phyloP scores from a whole-genome alignment of 2,797 vertebrate genomes.

The Eleutherodactylus coqui region DNA sequence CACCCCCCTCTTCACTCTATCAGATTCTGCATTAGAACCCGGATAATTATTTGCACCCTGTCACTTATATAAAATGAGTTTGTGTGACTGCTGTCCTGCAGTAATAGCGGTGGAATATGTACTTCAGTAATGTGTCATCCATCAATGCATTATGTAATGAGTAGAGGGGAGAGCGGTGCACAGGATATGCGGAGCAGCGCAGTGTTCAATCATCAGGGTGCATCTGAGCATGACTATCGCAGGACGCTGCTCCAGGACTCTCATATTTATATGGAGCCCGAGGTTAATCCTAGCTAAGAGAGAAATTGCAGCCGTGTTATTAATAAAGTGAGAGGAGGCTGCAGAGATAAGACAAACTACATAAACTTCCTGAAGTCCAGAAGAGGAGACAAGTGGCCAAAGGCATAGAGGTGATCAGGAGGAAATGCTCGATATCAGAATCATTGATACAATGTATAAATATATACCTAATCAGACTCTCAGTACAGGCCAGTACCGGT shows the following conservation, averaged over 20 bases:
- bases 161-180: constrained; percentile 46
- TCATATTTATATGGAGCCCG: constrained; percentile 58
- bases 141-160: constrained; percentile 52
- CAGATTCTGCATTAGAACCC: constrained; percentile 50
- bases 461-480: too few species aligned
- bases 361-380: not conserved
- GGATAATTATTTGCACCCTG: constrained; percentile 64
- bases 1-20: constrained; percentile 62
- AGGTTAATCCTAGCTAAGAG: constrained; percentile 63
- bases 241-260: constrained; percentile 38
- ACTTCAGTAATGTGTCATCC: constrained; percentile 44
- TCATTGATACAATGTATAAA: too few species aligned
- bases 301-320: constrained; percentile 59
- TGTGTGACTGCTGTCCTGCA: constrained; percentile 39
- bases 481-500: too few species aligned
- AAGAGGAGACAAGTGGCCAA: not conserved
- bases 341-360: not conserved
- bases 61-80: constrained; percentile 63
- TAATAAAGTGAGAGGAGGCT: constrained; percentile 58
- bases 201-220: constrained; percentile 61
- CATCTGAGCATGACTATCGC: constrained; percentile 60
- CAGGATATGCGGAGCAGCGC: constrained; percentile 41
- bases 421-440: too few species aligned
- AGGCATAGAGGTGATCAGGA: not conserved
- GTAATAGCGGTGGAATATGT: constrained; percentile 60